phyloP scores from a whole-genome alignment of 2,888 invertebrate species.

The Dasysyrphus albostriatus region DNA sequence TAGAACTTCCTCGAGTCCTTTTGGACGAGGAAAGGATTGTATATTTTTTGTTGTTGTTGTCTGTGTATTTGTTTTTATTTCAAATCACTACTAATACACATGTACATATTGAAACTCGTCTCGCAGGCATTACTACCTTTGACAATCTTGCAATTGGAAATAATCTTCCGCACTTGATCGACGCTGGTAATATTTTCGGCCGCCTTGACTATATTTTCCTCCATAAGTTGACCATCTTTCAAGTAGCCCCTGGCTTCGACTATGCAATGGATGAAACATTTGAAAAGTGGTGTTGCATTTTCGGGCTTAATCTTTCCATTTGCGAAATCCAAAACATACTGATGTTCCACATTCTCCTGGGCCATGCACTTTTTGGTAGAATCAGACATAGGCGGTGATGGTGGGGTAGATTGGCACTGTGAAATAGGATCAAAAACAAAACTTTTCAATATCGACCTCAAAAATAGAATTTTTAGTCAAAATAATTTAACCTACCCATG shows the following conservation, averaged over 20 bases:
- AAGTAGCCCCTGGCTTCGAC: constrained; percentile 25
- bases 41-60: neutral
- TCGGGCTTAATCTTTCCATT: constrained; percentile 21
- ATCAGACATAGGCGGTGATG: neutral
- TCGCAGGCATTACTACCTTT: constrained; percentile 40
- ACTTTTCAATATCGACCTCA: neutral
- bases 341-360: neutral
- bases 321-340: constrained; percentile 6
- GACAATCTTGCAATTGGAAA: constrained; percentile 15
- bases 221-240: constrained; percentile 25
- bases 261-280: constrained; percentile 37
- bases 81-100: constrained; percentile 28
- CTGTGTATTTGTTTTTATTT: constrained; percentile 6
- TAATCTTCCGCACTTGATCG: constrained; percentile 14
- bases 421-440: neutral
- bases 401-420: constrained; percentile 13
- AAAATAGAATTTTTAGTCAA: neutral
- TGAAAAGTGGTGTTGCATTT: constrained; percentile 16
- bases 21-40: neutral
- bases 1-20: neutral
- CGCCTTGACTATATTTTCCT: constrained; percentile 34
- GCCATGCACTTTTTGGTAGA: constrained; percentile 30
- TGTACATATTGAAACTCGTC: constrained; percentile 35
- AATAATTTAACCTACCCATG: constrained; percentile 28
- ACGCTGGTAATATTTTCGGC: constrained; percentile 13